phyloP scores from a whole-genome alignment of 2,888 invertebrate genomes.

The Lochmaea capreae region DNA sequence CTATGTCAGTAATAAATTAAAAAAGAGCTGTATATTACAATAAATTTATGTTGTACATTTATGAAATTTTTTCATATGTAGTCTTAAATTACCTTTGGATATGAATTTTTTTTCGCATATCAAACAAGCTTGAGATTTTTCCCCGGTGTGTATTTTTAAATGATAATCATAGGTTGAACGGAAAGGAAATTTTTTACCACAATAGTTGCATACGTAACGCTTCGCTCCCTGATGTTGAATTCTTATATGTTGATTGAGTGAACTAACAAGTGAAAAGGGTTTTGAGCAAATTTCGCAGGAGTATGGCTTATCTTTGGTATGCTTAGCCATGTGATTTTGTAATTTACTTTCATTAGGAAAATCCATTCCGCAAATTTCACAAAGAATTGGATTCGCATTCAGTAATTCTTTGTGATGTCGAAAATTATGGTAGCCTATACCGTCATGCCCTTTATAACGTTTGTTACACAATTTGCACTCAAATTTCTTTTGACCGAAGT shows the following conservation, averaged over 20 bases:
- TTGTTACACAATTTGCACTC: conserved; percentile 55
- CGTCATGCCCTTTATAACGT: conserved; percentile 50
- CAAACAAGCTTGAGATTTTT: conserved; percentile 41
- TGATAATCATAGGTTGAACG: conserved; percentile 45
- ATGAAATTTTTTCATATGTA: conserved; percentile 44
- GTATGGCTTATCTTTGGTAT: conserved; percentile 53
- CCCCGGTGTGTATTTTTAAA: conserved; percentile 47
- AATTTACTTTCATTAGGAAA: conserved; percentile 43
- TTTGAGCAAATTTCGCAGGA: conserved; percentile 45
- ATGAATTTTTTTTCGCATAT: conserved; percentile 66
- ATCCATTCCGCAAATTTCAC: conserved; percentile 63
- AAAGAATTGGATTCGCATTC: conserved; percentile 63
- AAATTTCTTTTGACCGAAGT: conserved; percentile 62
- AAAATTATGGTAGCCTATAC: conserved; percentile 56
- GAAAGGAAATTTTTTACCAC: conserved; percentile 44
- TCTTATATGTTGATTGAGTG: conserved; percentile 48
- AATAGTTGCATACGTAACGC: conserved; percentile 48
- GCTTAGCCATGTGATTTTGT: conserved; percentile 47
- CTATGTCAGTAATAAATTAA: too few species aligned
- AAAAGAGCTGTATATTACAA: too few species aligned
- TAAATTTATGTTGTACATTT: background rate
- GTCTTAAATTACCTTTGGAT: conserved; percentile 38
- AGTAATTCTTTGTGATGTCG: conserved; percentile 49
- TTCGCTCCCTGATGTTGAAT: conserved; percentile 53
- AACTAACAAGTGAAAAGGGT: conserved; percentile 39